phyloP scores from a whole-genome alignment of 2,797 vertebrate genomes.

The Muscicapa comitata region DNA sequence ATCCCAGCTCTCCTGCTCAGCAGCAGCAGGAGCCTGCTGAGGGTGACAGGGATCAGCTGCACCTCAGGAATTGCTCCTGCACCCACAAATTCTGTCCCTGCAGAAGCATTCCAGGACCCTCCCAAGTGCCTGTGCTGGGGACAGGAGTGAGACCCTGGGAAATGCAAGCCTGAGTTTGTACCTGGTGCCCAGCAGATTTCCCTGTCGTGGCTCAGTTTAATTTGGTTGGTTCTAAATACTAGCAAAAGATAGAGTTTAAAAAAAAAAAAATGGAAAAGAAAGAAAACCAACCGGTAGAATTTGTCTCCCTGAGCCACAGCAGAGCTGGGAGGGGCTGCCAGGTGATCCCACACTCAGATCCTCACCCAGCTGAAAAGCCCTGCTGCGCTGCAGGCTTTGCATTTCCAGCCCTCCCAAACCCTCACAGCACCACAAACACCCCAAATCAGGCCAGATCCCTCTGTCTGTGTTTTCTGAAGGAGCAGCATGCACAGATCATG shows the following conservation, averaged over 20 bases:
- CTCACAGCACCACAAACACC: neutral
- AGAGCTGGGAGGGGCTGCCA: neutral
- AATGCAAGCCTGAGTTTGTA: neutral
- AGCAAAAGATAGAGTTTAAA: neutral
- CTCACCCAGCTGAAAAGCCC: accelerated
- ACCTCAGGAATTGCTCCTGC: neutral
- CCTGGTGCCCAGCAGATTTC: neutral
- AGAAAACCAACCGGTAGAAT: neutral
- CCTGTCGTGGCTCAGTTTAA: neutral
- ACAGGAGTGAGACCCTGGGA: neutral
- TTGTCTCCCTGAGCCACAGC: accelerated
- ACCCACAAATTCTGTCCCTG: accelerated
- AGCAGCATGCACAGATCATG: neutral
- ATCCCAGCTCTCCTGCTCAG: neutral
- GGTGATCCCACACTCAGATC: neutral
- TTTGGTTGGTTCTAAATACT: neutral
- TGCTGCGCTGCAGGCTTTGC: neutral
- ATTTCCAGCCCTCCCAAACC: neutral
- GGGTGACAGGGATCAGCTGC: neutral
- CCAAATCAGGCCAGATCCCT: neutral
- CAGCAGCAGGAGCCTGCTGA: neutral
- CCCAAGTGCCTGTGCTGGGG: neutral
- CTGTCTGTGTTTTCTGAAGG: neutral
- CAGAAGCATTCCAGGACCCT: neutral
- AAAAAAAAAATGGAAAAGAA: neutral